phyloP scores from a whole-genome alignment of 2,797 vertebrate genomes.

The Pangasius mekongensis region DNA sequence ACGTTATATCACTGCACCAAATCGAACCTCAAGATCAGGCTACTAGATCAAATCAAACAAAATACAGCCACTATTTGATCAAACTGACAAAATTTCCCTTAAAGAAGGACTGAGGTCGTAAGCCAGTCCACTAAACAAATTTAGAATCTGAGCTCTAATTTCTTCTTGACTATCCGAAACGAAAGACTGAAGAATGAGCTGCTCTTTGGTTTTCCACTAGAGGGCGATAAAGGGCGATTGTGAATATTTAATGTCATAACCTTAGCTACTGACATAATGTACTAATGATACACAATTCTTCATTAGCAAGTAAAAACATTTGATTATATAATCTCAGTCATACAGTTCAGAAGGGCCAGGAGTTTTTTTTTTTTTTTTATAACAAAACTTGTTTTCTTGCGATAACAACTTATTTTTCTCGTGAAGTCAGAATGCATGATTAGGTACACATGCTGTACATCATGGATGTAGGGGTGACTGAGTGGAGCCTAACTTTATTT shows the following conservation, averaged over 20 bases:
- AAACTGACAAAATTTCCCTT: background rate
- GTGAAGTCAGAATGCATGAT: background rate
- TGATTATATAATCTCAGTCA: no score
- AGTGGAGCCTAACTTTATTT: background rate
- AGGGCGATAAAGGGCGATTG: no score
- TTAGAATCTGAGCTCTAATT: background rate
- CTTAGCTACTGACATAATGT: background rate
- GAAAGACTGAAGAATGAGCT: background rate
- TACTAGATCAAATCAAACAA: background rate
- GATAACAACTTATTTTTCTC: background rate
- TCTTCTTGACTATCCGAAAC: background rate
- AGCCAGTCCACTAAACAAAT: background rate
- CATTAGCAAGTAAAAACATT: background rate
- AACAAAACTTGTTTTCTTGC: no score
- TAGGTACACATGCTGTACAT: background rate
- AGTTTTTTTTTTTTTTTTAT: no score
- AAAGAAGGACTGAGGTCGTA: background rate
- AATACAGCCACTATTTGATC: background rate
- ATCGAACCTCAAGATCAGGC: background rate
- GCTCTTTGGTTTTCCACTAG: background rate
- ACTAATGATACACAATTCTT: background rate
- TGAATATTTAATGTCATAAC: background rate
- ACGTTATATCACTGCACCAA: background rate
- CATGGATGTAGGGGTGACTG: background rate
- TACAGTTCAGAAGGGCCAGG: background rate